Evolutionary conservation across 2,888 invertebrate genomes (phyloP).

Genomic region (Tipula helvola): DNA sequence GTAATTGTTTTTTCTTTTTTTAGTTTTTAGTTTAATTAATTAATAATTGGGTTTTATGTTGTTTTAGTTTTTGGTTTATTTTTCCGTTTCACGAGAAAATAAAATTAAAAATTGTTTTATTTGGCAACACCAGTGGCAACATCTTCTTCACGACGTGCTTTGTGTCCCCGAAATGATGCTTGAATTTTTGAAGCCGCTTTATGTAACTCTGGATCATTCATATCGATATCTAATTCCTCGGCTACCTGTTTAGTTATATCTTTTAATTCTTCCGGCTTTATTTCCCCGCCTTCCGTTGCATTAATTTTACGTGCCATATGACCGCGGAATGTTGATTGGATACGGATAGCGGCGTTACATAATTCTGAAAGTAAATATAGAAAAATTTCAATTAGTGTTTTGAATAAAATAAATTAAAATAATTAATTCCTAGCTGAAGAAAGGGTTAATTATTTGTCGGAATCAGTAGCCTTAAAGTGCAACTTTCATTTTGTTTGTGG

Average conservation of each 20-base stretch:
- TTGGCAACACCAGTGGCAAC: constrained; percentile 6
- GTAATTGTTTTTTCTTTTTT: neutral
- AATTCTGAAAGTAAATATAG: constrained; percentile 46
- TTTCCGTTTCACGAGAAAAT: neutral
- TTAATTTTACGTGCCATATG: constrained; percentile 72
- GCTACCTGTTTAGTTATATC: constrained; percentile 42
- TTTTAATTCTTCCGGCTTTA: constrained; percentile 37
- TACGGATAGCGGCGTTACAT: constrained; percentile 75
- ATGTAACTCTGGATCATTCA: constrained; percentile 74
- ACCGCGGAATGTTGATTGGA: constrained; percentile 83
- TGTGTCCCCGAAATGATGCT: constrained; percentile 83
- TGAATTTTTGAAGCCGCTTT: constrained; percentile 88
- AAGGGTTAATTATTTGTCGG: no score
- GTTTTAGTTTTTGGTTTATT: neutral
- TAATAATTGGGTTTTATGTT: neutral
- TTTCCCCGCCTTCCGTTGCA: constrained; percentile 27
- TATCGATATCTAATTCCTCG: constrained; percentile 74
- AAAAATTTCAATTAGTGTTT: no score
- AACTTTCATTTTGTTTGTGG: no score
- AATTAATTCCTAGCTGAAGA: no score
- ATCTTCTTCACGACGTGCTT: constrained; percentile 63
- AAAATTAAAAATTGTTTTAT: constrained; percentile 6
- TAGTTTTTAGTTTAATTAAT: constrained; percentile 10
- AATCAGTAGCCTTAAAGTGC: no score
- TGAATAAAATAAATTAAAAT: no score